Evolutionary conservation across 2,888 invertebrate species (phyloP).

Genomic region (Folsomia candida): DNA sequence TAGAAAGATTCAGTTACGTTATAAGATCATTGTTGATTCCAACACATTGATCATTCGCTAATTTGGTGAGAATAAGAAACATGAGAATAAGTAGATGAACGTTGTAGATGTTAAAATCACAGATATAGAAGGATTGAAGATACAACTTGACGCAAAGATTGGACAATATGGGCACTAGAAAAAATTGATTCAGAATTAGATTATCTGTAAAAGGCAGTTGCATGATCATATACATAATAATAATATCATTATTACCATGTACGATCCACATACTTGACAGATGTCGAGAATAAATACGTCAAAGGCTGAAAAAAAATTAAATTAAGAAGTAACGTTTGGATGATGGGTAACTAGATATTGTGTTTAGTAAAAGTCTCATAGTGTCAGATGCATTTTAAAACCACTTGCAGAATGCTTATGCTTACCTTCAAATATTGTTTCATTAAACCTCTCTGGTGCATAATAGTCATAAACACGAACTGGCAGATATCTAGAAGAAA

Average conservation of each 20-base stretch:
- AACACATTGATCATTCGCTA: neutral
- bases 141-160: slow-evolving; percentile 42
- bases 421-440: slow-evolving; percentile 86
- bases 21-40: neutral
- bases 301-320: too few species aligned
- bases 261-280: slow-evolving; percentile 92
- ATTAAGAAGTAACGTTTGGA: too few species aligned
- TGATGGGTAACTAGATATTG: too few species aligned
- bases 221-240: slow-evolving; percentile 85
- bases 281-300: slow-evolving; percentile 84
- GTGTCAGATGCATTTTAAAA: too few species aligned
- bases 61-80: slow-evolving; percentile 8
- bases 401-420: too few species aligned
- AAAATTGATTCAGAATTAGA: neutral
- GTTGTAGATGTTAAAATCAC: slow-evolving; percentile 38
- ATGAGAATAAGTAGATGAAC: slow-evolving; percentile 29
- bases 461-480: slow-evolving; percentile 92
- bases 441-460: slow-evolving; percentile 92
- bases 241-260: too few species aligned
- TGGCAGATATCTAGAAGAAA: slow-evolving; percentile 82
- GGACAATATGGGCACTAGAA: slow-evolving; percentile 49
- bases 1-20: neutral
- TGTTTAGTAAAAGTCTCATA: too few species aligned
- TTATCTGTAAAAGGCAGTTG: neutral
- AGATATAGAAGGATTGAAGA: slow-evolving; percentile 37